Percentiles rank a stretch among this genome's conserved stretches.
phyloP scores from a whole-genome alignment of 2,113 vertebrate species.

The Mobula hypostoma region DNA sequence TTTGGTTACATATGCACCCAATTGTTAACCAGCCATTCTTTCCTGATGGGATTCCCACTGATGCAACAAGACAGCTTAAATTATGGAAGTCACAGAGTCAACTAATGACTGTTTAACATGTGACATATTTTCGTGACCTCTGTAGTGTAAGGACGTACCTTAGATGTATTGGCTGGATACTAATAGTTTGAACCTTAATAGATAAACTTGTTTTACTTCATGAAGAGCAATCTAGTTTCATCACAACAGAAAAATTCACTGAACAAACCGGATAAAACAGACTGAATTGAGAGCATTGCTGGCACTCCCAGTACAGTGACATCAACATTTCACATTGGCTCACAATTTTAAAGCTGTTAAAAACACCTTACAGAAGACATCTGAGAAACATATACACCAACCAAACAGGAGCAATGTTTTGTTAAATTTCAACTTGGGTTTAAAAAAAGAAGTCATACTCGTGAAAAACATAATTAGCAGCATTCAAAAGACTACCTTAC shows the following conservation, averaged over 20 bases:
- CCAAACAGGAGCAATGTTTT: neutral
- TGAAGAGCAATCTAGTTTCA: conserved; percentile 17
- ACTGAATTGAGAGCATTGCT: neutral
- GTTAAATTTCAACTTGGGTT: neutral
- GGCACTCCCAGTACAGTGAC: neutral
- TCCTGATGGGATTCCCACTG: neutral
- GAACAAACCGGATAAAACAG: neutral
- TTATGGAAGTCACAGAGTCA: neutral
- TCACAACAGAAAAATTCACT: neutral
- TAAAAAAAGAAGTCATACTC: neutral
- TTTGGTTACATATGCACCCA: neutral
- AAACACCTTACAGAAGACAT: neutral
- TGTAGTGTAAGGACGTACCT: neutral
- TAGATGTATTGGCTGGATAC: neutral
- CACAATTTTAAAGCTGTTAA: neutral
- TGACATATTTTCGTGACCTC: neutral
- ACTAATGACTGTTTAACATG: neutral
- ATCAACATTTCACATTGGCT: neutral
- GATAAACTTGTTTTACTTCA: neutral
- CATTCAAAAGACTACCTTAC: neutral
- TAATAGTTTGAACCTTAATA: conserved; percentile 27
- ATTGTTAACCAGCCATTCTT: neutral
- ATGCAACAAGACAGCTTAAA: neutral
- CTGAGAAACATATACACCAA: neutral
- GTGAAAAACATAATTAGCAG: neutral